Base-by-base conservation (phyloP, 2,113 vertebrate species). In the Lepisosteus osseus region DNA sequence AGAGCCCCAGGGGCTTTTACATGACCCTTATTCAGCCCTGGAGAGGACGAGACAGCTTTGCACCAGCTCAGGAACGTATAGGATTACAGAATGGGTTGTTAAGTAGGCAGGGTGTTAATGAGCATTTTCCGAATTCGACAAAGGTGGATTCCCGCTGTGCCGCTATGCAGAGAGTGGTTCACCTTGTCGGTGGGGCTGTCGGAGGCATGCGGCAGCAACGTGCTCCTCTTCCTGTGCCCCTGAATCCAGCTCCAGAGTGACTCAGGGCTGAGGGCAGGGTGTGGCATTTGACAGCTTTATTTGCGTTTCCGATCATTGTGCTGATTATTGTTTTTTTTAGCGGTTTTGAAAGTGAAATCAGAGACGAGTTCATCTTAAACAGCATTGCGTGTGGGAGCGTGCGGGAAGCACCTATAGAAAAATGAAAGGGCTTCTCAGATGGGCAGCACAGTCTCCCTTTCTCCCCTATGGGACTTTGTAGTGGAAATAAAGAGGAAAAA, bases 261-360 rank as follows among this genome's bases (percentile, higher is more conserved):
- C 45, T 29, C 54, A 40, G 43, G 41, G 14, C 77, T 83, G 65
- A 51, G 43, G 45, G 65, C 51, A 67, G 45, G 45, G 14, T 67
- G 65, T 54, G 15, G 65, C 6, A 9, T 7, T 59, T 13, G 12
- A 6, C n/a, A 14, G 5, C 14, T 59, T 45, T 15, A 51, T 67
- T 13, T 51, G n/a, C 3, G 9, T 67, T 4, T 67, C 44, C 13
- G 42, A 43, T 51, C 11, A 51, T 47, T 51, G 17, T 67, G 44
- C 15, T 2, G 14, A 45, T 67, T 29, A 29, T 29, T 54, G 47
- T 67, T 44, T 44, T 29, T 29, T 29, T 29, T 29, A 29, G 29
- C 61, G 17, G 42, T 6, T 63, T 63, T 63, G 17, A 41, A 15
- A 63, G 17, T 40, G 12, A 8, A 42, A 42, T 13, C 40, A 41